phyloP scores from a whole-genome alignment of 1,140 invertebrate genomes.

The Zaprionus kolodkinae region DNA sequence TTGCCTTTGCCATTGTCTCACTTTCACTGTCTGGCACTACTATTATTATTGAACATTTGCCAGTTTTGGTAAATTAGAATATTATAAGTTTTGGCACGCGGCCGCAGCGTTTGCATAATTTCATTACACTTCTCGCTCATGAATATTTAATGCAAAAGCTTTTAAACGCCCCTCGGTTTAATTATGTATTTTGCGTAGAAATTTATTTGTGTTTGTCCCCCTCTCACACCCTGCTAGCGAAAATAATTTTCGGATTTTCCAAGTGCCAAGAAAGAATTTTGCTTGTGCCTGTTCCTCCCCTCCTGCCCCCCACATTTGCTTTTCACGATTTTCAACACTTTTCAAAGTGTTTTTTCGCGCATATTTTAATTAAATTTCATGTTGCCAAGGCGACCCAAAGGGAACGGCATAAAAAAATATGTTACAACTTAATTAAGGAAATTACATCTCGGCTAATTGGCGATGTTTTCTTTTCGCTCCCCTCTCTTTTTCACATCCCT shows the following conservation, averaged over 20 bases:
- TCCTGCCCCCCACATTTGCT: not conserved
- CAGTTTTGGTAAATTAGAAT: conserved; percentile 75
- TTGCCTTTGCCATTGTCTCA: not conserved
- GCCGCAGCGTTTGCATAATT: conserved; percentile 74
- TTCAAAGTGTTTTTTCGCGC: conserved; percentile 34
- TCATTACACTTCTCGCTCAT: conserved; percentile 68
- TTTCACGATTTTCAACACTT: conserved; percentile 39
- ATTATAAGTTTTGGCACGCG: conserved; percentile 78
- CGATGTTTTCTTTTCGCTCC: not conserved
- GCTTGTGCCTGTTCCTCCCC: no score
- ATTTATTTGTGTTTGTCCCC: conserved; percentile 38
- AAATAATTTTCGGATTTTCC: conserved; percentile 71
- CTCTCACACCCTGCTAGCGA: no score
- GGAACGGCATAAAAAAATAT: conserved; percentile 2
- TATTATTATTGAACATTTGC: conserved; percentile 69
- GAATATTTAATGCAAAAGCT: conserved; percentile 76
- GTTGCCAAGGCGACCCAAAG: conserved; percentile 18
- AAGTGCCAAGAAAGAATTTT: conserved; percentile 36
- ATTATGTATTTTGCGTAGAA: conserved; percentile 69
- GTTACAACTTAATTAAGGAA: conserved; percentile 33
- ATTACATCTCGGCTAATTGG: conserved; percentile 48
- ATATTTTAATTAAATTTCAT: conserved; percentile 44
- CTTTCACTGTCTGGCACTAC: conserved; percentile 31
- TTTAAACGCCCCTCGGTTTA: conserved; percentile 65
- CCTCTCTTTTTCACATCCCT: not conserved